These are phyloP conservation scores for Schizopygopsis pylzovi DNA, from an alignment of 2,797 vertebrate species.

Conservation along the genomic window DNA sequence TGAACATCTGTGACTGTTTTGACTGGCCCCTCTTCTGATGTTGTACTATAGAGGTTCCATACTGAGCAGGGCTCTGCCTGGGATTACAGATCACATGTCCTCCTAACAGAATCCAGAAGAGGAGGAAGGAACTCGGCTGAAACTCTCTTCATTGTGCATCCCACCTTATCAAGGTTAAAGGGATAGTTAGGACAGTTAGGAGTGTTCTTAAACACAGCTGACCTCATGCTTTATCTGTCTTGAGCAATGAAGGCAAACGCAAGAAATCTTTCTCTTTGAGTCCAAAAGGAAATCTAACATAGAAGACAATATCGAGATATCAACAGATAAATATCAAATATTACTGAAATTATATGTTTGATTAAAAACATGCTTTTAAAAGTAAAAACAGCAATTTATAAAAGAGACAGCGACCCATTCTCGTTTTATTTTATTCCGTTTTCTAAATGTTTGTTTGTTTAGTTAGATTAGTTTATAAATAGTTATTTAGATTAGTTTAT, in stretches of 20 bases:
- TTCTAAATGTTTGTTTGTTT: background rate
- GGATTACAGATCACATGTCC: slow-evolving; percentile 73
- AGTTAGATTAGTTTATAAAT: background rate
- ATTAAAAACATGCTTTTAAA: background rate
- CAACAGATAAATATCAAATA: background rate
- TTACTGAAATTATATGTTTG: background rate
- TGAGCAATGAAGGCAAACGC: background rate
- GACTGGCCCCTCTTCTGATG: slow-evolving; percentile 44
- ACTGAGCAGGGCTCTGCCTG: slow-evolving; percentile 52
- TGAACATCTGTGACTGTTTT: slow-evolving; percentile 45
- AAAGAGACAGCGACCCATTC: background rate
- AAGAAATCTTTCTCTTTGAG: background rate
- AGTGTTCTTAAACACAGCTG: background rate
- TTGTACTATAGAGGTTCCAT: slow-evolving; percentile 49
- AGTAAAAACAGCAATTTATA: background rate
- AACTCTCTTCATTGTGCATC: background rate
- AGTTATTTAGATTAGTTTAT: background rate
- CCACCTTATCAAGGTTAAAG: background rate
- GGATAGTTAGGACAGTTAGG: background rate
- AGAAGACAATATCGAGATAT: background rate
- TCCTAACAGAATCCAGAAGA: slow-evolving; percentile 49
- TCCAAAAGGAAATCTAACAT: background rate
- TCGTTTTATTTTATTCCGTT: background rate
- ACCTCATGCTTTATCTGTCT: background rate
- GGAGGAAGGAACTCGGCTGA: slow-evolving; percentile 29